Evolutionary conservation across 2,797 vertebrate species (phyloP).

Genomic region (Hydrolagus colliei): DNA sequence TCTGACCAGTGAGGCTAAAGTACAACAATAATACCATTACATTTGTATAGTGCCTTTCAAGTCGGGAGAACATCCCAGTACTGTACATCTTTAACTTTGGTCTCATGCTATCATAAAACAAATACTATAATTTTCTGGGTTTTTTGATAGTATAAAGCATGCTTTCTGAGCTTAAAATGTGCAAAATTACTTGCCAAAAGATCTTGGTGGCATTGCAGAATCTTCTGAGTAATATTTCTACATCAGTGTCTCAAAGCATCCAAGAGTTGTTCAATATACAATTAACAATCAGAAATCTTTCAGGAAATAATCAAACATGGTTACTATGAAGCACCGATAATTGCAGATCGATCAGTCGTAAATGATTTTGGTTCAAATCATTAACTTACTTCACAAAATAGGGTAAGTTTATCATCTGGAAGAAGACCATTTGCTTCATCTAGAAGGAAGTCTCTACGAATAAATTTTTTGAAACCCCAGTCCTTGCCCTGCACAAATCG

Average conservation of each 20-base stretch:
- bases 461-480: slow-evolving; percentile 99
- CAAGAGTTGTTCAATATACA: not conserved
- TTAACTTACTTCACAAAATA: slow-evolving; percentile 88
- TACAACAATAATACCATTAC: too few relatives aligned
- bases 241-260: not conserved
- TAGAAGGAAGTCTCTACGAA: slow-evolving; percentile 94
- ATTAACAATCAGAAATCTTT: not conserved
- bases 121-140: not conserved
- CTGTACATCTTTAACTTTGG: too few relatives aligned
- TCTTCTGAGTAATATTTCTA: not conserved
- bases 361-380: slow-evolving; percentile 35
- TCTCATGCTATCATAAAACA: not conserved
- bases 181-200: not conserved
- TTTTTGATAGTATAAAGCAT: not conserved
- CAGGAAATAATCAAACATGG: not conserved
- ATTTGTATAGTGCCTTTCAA: too few relatives aligned
- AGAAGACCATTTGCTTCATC: slow-evolving; percentile 96
- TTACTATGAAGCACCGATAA: not conserved
- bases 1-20: too few relatives aligned
- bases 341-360: not conserved
- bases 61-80: too few relatives aligned
- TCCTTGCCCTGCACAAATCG: slow-evolving; percentile 98
- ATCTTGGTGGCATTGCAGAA: not conserved
- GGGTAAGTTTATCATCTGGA: slow-evolving; percentile 93
- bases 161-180: not conserved